These are phyloP conservation scores for Trypoxylon attenuatum DNA, from an alignment of 2,888 invertebrate genomes.

Conservation along the genomic window DNA sequence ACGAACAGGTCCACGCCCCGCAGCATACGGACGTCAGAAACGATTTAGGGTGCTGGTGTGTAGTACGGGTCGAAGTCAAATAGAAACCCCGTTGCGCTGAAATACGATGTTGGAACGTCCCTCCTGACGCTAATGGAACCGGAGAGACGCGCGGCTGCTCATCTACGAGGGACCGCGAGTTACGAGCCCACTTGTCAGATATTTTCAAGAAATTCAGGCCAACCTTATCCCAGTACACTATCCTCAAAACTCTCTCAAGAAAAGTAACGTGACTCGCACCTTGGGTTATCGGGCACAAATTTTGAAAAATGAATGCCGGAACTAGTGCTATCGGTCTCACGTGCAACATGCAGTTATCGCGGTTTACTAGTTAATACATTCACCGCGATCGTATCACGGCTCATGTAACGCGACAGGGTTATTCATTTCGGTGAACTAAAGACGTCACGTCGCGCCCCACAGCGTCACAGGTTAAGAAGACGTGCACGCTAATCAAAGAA, in stretches of 20 bases:
- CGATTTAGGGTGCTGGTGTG: slow-evolving; percentile 57
- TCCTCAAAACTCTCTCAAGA: too few relatives aligned
- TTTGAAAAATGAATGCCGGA: too few relatives aligned
- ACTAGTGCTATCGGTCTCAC: too few relatives aligned
- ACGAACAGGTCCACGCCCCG: slow-evolving; percentile 57
- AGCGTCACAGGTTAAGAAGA: neutral
- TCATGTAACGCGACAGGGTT: neutral
- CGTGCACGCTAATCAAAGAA: neutral
- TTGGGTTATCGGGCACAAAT: too few relatives aligned
- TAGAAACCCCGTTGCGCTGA: slow-evolving; percentile 60
- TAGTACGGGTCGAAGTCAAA: slow-evolving; percentile 59
- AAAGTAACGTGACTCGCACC: too few relatives aligned
- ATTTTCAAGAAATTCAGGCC: too few relatives aligned
- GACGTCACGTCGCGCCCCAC: neutral
- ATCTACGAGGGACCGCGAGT: slow-evolving; percentile 30
- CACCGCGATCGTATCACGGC: neutral
- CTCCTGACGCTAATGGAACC: slow-evolving; percentile 45
- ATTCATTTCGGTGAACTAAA: neutral
- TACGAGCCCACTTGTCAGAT: too few relatives aligned
- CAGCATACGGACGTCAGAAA: slow-evolving; percentile 58
- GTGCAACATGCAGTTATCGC: neutral
- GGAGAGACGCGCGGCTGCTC: slow-evolving; percentile 15
- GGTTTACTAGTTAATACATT: neutral
- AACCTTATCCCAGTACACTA: too few relatives aligned
- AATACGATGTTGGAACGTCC: slow-evolving; percentile 53